Base-by-base conservation (phyloP, 2,113 vertebrate genomes). In the Tympanuchus pallidicinctus region DNA sequence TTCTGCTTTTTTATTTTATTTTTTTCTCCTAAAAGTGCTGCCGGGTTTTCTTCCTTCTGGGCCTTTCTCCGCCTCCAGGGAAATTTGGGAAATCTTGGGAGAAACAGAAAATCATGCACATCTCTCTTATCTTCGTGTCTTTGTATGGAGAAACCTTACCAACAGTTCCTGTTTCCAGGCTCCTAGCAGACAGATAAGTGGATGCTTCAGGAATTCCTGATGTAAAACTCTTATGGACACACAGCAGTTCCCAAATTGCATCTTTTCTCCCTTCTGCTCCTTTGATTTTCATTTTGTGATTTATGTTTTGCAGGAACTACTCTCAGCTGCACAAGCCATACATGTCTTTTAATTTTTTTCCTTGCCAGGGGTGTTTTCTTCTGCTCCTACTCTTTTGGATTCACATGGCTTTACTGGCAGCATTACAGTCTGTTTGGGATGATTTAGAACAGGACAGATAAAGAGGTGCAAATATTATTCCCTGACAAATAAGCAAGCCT, bases 401-500 rank as follows among this genome's bases (percentile, higher is more conserved):
- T 94, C 61, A 38, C 50, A 36, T 48, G 77, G 57, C 43, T 79
- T 92, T 91, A 73, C 78, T 83, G 91, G 64, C 94, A 88, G 66
- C 36, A 34, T 89, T 83, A n/a, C 50, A 69, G 69, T 77, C 79
- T 92, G 48, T 86, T 95, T 88, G 70, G 47, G 56, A 27, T 82
- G 47, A 89, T 94, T 95, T 92, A 93, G 50, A 93, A 91, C 52
- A 50, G 82, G 64, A 57, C 40, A 81, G 76, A 88, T 75, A 94
- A 69, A 83, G 90, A 94, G 28, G 20, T 76, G 75, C 52, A 75
- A 75, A 86, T 88, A 74, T 74, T 85, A 77, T 72, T 90, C 21
- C 36, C 45, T 67, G 32, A 70, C 38, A 94, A 83, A 95, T 67
- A 90, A 88, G 60, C 38, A 77, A 88, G 54, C 47, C 50, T 71